Conservation (phyloP, 1,140 invertebrate genomes). For the Aphelinus certus region DNA sequence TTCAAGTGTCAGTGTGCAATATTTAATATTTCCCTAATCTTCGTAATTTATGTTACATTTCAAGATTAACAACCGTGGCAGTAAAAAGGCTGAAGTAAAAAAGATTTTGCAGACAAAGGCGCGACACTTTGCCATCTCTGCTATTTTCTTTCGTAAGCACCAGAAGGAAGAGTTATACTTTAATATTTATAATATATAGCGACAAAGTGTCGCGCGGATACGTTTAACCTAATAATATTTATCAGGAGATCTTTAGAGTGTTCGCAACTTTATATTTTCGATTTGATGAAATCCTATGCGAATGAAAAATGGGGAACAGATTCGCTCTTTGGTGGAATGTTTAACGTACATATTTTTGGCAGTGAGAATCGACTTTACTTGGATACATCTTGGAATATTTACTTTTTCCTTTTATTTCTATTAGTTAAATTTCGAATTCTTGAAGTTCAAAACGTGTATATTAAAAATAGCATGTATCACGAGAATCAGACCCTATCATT, state of each 20-base stretch:
- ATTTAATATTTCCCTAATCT: too few species aligned
- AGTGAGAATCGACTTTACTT: background rate
- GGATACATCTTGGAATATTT: too few species aligned
- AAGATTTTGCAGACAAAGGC: conserved; percentile 24
- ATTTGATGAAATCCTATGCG: background rate
- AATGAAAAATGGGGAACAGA: conserved; percentile 27
- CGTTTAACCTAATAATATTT: too few species aligned
- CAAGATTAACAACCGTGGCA: conserved; percentile 4
- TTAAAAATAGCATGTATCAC: too few species aligned
- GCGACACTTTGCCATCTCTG: conserved; percentile 20
- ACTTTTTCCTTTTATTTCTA: too few species aligned
- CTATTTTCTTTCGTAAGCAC: conserved; percentile 1
- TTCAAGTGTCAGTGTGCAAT: too few species aligned
- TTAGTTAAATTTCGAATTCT: too few species aligned
- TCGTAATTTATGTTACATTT: too few species aligned
- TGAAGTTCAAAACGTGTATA: too few species aligned
- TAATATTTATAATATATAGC: background rate
- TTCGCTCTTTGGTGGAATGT: conserved; percentile 25
- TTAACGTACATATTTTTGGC: conserved; percentile 7
- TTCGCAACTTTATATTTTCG: conserved; percentile 18
- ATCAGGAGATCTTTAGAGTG: conserved; percentile 30
- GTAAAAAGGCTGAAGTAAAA: conserved; percentile 35
- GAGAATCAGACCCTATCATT: too few species aligned
- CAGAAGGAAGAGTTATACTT: conserved; percentile 7
- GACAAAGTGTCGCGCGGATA: conserved; percentile 15